Evolutionary conservation across 2,888 invertebrate species (phyloP).

Genomic region (Trichogramma dendrolimi): DNA sequence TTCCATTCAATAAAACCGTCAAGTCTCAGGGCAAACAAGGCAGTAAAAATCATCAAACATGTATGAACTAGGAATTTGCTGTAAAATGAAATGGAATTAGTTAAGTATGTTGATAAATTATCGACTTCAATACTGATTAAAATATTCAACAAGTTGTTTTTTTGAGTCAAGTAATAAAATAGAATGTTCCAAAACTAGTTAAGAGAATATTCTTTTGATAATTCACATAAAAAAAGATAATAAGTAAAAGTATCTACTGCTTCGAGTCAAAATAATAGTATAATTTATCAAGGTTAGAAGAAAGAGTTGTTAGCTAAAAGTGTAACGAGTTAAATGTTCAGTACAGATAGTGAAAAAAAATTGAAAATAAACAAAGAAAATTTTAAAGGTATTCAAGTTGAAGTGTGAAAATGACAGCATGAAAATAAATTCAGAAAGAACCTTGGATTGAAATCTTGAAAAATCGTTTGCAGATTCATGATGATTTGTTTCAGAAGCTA

Average conservation of each 20-base stretch:
- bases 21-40: conserved; percentile 82
- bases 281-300: not conserved
- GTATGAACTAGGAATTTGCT: conserved; percentile 97
- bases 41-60: conserved; percentile 86
- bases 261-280: not conserved
- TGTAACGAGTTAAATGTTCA: not conserved
- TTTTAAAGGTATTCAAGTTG: not conserved
- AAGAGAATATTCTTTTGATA: not conserved
- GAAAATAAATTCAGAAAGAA: conserved; percentile 41
- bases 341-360: not conserved
- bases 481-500: conserved; percentile 16
- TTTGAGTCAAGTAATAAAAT: not conserved
- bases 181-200: not conserved
- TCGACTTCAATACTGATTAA: not conserved
- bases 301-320: conserved; percentile 12
- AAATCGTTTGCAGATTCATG: conserved; percentile 85
- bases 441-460: conserved; percentile 91
- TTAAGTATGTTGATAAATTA: conserved; percentile 1
- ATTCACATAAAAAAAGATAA: not conserved
- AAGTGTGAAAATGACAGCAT: not conserved
- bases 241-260: not conserved
- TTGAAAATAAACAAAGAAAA: not conserved
- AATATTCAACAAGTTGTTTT: not conserved
- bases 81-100: conserved; percentile 50
- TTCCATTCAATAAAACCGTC: conserved; percentile 89